Conservation (phyloP, 2,888 invertebrate species). For the Oscheius sp. region DNA sequence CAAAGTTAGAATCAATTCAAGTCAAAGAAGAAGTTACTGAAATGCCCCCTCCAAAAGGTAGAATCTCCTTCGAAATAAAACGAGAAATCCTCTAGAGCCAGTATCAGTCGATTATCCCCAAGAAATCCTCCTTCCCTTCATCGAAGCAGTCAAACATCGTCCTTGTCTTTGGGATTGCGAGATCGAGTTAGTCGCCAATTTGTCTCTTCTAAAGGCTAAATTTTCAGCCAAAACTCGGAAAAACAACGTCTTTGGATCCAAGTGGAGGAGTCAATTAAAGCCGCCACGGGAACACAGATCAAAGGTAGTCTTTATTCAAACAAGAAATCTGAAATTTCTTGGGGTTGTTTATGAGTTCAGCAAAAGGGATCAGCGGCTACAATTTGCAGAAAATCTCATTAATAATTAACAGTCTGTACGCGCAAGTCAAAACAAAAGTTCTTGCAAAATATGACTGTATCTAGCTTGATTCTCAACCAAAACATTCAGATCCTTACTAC, state of each 20-base stretch:
- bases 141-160: conserved; percentile 18
- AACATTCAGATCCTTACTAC: too few species aligned
- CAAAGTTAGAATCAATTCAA: not conserved
- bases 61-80: not conserved
- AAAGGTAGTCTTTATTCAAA: not conserved
- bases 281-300: too few species aligned
- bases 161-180: conserved; percentile 9
- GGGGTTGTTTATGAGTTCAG: too few species aligned
- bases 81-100: not conserved
- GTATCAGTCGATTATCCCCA: not conserved
- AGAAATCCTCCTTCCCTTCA: not conserved
- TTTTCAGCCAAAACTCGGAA: not conserved
- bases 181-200: not conserved
- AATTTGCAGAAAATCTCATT: too few species aligned
- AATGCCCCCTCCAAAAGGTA: not conserved
- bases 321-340: too few species aligned
- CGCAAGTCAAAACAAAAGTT: too few species aligned
- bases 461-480: too few species aligned
- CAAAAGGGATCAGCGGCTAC: too few species aligned
- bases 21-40: not conserved
- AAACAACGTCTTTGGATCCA: not conserved
- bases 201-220: not conserved
- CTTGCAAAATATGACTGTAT: too few species aligned
- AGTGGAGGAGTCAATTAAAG: not conserved
- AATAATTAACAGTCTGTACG: too few species aligned